These are phyloP conservation scores for Proisotoma minuta DNA, from an alignment of 2,888 invertebrate genomes.

Conservation along the genomic window DNA sequence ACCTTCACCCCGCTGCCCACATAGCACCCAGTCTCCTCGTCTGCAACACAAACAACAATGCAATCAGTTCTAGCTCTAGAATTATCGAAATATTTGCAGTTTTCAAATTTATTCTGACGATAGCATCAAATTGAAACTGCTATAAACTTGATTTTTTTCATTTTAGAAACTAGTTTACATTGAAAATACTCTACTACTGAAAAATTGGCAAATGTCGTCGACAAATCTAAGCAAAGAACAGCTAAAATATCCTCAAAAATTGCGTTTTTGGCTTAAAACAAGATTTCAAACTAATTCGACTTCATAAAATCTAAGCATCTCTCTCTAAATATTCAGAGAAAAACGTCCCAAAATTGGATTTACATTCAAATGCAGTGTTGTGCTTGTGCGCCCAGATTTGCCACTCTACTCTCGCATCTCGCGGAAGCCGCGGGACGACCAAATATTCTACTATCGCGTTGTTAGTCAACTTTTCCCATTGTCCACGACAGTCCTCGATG, in stretches of 20 bases:
- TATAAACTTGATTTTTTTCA: no score
- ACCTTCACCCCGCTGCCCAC: constrained; percentile 71
- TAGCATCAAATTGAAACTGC: no score
- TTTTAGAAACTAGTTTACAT: no score
- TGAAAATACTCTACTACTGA: not conserved
- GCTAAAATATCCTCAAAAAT: no score
- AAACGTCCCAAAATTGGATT: constrained; percentile 50
- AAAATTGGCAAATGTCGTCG: not conserved
- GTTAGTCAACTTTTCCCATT: constrained; percentile 72
- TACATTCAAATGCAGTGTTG: constrained; percentile 82
- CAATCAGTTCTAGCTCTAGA: not conserved
- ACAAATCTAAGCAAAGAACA: no score
- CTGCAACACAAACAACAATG: constrained; percentile 56
- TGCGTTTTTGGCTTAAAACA: no score
- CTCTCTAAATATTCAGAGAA: constrained; percentile 2
- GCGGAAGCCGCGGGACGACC: constrained; percentile 74
- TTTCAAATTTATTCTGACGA: no score
- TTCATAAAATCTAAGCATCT: no score
- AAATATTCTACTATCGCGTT: constrained; percentile 84
- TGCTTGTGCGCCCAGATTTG: constrained; percentile 86
- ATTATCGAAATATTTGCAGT: no score
- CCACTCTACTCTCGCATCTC: constrained; percentile 81
- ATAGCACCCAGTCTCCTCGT: constrained; percentile 85
- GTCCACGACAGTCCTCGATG: constrained; percentile 69
- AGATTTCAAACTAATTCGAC: no score